A percentile compares a stretch with the other conserved stretches of the same genome.
phyloP scores from a whole-genome alignment of 2,113 vertebrate species.

The Sakesphorus luctuosus region DNA sequence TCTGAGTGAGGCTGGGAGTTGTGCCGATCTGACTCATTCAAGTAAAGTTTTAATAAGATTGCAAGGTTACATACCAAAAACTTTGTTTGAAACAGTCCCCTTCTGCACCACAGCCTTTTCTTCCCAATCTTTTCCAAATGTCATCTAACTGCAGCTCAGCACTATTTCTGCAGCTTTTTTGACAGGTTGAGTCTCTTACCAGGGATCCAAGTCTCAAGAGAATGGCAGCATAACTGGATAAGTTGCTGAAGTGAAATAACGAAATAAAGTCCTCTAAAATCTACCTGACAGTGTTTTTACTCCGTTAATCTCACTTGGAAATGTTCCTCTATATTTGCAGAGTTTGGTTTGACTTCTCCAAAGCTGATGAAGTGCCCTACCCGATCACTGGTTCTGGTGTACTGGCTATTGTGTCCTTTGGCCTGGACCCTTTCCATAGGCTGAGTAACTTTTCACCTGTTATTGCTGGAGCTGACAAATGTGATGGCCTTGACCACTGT shows the following conservation, averaged over 20 bases:
- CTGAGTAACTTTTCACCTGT: neutral
- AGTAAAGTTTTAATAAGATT: neutral
- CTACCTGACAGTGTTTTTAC: neutral
- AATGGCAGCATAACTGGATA: neutral
- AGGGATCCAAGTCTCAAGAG: neutral
- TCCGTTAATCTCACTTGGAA: neutral
- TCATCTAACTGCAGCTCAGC: neutral
- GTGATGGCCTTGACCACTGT: neutral
- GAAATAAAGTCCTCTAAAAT: neutral
- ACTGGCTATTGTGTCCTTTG: neutral
- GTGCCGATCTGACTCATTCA: neutral
- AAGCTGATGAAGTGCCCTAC: accelerated
- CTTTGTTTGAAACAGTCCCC: neutral
- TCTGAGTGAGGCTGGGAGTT: neutral
- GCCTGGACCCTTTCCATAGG: neutral
- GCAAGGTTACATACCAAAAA: neutral
- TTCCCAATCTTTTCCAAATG: neutral
- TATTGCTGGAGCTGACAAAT: neutral
- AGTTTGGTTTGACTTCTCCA: neutral
- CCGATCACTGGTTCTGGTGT: neutral
- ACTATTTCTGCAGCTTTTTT: neutral
- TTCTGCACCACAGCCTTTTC: neutral
- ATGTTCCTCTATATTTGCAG: neutral
- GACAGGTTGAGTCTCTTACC: neutral
- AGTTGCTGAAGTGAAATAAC: neutral